Evolutionary conservation across 1,140 invertebrate species (phyloP).

Genomic region (Pissodes strobi): DNA sequence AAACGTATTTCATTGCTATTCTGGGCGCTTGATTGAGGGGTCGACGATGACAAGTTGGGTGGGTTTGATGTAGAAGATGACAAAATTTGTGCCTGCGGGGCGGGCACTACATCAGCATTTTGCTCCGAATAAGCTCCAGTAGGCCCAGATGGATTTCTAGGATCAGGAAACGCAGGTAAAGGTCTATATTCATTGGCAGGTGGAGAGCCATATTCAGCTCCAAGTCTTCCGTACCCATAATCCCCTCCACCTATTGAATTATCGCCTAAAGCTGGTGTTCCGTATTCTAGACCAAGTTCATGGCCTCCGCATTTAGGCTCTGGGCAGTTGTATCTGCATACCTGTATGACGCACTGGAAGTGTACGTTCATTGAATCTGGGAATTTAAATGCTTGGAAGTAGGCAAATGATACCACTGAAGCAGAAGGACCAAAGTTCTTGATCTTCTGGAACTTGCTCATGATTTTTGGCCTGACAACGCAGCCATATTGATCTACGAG

Average conservation of each 20-base stretch:
- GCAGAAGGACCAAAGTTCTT: conserved; percentile 94
- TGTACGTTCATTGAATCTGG: conserved; percentile 96
- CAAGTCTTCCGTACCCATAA: conserved; percentile 65
- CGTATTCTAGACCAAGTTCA: conserved; percentile 67
- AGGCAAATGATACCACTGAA: conserved; percentile 87
- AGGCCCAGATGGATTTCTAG: conserved; percentile 78
- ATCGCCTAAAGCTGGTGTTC: conserved; percentile 66
- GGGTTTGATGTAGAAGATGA: conserved; percentile 69
- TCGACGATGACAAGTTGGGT: conserved; percentile 67
- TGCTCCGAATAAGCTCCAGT: conserved; percentile 81
- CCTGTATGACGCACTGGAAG: conserved; percentile 95
- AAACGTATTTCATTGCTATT: conserved; percentile 67
- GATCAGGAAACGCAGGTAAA: conserved; percentile 79
- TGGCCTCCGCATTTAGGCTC: conserved; percentile 82
- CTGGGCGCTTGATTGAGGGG: conserved; percentile 58
- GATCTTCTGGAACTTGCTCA: conserved; percentile 94
- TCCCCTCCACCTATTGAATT: conserved; percentile 65
- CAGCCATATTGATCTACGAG: conserved; percentile 91
- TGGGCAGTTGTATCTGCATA: conserved; percentile 89
- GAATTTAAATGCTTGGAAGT: conserved; percentile 95
- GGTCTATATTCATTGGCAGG: conserved; percentile 71
- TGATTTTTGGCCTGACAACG: conserved; percentile 89
- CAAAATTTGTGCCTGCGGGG: conserved; percentile 74
- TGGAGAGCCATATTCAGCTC: conserved; percentile 72
- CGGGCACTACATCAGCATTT: conserved; percentile 76